Base-by-base conservation (phyloP, 2,888 invertebrate genomes). In the Marronus borbonicus region DNA sequence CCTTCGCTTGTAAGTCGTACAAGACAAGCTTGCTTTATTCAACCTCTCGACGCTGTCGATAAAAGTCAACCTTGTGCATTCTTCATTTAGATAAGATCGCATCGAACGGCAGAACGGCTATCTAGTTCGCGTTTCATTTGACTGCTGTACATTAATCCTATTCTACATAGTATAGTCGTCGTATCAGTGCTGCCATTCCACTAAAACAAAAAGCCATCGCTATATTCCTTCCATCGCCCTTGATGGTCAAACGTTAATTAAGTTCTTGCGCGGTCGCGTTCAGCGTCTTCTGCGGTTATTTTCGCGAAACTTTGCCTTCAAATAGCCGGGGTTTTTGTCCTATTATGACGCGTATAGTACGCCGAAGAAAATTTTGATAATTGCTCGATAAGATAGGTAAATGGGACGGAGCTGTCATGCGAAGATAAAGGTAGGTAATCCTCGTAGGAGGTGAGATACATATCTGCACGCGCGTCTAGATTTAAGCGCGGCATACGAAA, bases 401-500 rank as follows among this genome's bases (percentile, higher is more conserved):
- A 28, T 20, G 36, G 17, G 50, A 36, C 44, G 12, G 55, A 17
- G 14, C 55, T 55, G 55, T 5, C 39, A 49, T n/a, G 74, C 20
- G 14, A 49, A 50, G 52, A 69, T 52, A 69, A 69, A 50, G 69
- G 44, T 69, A 69, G 50, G 50, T 20, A 28, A 28, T 14, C 49
- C 50, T 36, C 5, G 7, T 7, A n/a, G 64, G 44, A 52, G 50
- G 49, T 36, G 55, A 70, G 70, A 70, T 70, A 70, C 58, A 39
- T 36, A 70, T 70, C 55, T 70, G 70, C 70, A n/a, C 52, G 28
- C 70, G 28, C 17, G 31, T 20, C 17, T 39, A 55, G 28, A 70
- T 70, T 36, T 36, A 7, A 52, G 8, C 10, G 55, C 17, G 55
- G 58, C 70, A 58, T 70, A 70, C 79, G 78, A 83, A 83, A 83